Percentiles rank a stretch among this genome's conserved stretches.
Evolutionary conservation across 2,113 vertebrate species (phyloP).

Genomic region (Cyanoderma ruficeps): DNA sequence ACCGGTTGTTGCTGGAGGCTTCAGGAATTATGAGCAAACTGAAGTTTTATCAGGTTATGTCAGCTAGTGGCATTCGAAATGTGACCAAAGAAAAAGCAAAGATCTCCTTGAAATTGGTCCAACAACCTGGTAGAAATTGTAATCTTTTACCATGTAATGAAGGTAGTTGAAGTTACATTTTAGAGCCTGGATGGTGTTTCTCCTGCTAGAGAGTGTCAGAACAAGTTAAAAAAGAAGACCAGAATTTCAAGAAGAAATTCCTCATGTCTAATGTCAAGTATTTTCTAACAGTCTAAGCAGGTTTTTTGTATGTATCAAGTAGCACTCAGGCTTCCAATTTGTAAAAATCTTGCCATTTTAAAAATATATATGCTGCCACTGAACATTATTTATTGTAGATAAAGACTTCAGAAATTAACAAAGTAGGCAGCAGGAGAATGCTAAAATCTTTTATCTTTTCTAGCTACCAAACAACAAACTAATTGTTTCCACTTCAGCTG

Average conservation of each 20-base stretch:
- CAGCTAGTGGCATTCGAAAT: not conserved
- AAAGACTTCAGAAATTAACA: not conserved
- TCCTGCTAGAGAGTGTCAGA: not conserved
- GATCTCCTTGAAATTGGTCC: not conserved
- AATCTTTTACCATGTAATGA: not conserved
- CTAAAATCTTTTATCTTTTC: not conserved
- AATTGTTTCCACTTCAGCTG: not conserved
- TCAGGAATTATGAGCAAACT: conserved; percentile 23
- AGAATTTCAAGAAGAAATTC: not conserved
- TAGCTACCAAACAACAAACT: not conserved
- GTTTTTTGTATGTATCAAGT: not conserved
- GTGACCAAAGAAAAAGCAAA: not conserved
- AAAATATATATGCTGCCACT: not conserved
- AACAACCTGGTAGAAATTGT: not conserved
- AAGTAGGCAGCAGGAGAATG: not conserved
- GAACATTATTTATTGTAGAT: not conserved
- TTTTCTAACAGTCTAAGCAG: not conserved
- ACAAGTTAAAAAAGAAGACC: not conserved
- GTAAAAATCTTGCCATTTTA: not conserved
- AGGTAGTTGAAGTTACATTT: not conserved
- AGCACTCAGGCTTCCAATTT: not conserved
- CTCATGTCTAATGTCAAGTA: not conserved
- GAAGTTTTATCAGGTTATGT: not conserved
- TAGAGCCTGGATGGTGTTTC: not conserved
- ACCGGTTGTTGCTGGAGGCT: conserved; percentile 38